Evolutionary conservation across 37 sponge, comb jelly and placozoan genomes (phyloP).

Genomic region (Geodia barretti): DNA sequence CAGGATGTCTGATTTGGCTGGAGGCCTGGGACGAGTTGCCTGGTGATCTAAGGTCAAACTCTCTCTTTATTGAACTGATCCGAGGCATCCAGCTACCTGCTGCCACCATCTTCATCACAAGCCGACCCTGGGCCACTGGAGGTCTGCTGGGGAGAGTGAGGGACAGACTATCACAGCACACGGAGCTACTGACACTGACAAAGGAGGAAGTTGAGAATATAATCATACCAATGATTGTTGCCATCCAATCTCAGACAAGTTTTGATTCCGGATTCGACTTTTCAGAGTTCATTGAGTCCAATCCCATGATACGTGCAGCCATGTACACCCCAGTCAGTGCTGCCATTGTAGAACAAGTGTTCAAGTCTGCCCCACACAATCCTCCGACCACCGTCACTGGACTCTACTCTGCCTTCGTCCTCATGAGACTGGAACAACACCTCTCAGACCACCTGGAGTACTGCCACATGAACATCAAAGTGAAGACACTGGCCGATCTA

Average conservation of each 20-base stretch:
- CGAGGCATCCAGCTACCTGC: slow-evolving; percentile 13
- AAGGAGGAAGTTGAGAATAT: background rate
- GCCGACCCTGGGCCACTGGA: slow-evolving; percentile 29
- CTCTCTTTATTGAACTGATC: slow-evolving; percentile 18
- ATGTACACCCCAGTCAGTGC: slow-evolving; percentile 12
- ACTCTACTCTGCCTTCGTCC: slow-evolving; percentile 7
- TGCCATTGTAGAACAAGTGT: slow-evolving; percentile 1
- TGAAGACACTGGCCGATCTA: background rate
- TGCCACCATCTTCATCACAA: slow-evolving; percentile 16
- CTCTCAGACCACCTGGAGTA: slow-evolving; percentile 1
- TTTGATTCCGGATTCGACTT: background rate
- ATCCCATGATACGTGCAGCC: slow-evolving; percentile 2
- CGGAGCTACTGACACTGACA: background rate
- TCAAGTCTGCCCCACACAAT: background rate
- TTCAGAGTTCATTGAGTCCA: background rate
- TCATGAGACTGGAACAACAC: background rate
- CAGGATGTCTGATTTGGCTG: slow-evolving; percentile 11
- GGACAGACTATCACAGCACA: slow-evolving; percentile 9
- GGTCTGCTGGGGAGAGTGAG: background rate
- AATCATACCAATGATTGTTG: background rate
- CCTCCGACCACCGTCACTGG: slow-evolving; percentile 7
- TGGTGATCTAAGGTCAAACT: slow-evolving; percentile 2
- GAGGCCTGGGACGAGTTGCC: slow-evolving; percentile 28
- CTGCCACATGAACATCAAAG: background rate
- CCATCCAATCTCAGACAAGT: background rate